Conservation (phyloP, 2,888 invertebrate species). For the Poecilus cupreus region DNA sequence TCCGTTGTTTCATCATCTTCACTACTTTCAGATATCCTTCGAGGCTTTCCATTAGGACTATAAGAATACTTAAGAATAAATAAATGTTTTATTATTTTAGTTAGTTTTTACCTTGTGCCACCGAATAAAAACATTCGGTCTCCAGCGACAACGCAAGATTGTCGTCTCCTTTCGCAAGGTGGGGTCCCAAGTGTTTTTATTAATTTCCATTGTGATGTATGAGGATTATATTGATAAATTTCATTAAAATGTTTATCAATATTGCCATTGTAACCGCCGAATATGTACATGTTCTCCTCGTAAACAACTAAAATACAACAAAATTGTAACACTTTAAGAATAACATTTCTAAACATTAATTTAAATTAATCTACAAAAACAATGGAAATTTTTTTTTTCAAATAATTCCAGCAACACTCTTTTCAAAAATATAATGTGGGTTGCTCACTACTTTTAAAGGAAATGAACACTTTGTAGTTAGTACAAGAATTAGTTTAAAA, state of each 20-base stretch:
- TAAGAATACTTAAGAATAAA: conserved; percentile 1
- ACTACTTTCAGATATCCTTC: conserved; percentile 37
- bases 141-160: conserved; percentile 86
- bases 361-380: no score
- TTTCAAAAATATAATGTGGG: not conserved
- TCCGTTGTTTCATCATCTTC: conserved; percentile 69
- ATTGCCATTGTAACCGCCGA: conserved; percentile 92
- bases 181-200: conserved; percentile 76
- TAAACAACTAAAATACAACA: conserved; percentile 81
- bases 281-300: conserved; percentile 86
- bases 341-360: no score
- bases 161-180: conserved; percentile 82
- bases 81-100: not conserved
- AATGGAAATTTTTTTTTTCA: no score
- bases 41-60: conserved; percentile 35
- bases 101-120: conserved; percentile 84
- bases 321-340: conserved; percentile 60
- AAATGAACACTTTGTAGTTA: no score
- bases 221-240: conserved; percentile 83
- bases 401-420: not conserved
- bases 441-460: not conserved
- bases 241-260: conserved; percentile 88
- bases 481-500: no score
- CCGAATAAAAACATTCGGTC: conserved; percentile 90
- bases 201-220: conserved; percentile 77